A percentile compares a stretch with the other conserved stretches of the same genome.
Conservation (phyloP, 2,113 vertebrate genomes). For the Microtus montanus region DNA sequence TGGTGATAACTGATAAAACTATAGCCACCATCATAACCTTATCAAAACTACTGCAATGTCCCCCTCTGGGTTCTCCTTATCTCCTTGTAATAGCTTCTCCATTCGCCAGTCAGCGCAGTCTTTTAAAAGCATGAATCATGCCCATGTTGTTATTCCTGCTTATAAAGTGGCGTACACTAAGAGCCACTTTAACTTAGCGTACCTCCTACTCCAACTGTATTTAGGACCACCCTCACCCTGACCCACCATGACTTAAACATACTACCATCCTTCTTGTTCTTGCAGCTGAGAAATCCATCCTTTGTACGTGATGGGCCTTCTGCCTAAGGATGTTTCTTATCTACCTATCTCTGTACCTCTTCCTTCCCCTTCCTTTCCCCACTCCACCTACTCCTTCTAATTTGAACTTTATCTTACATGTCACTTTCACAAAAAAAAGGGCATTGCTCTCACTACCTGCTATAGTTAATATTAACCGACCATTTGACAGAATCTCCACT, state of each 20-base stretch:
- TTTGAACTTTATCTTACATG: background rate
- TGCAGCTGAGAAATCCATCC: slow-evolving; percentile 1
- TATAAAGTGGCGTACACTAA: background rate
- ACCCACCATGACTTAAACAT: background rate
- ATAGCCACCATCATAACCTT: background rate
- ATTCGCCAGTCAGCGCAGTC: background rate
- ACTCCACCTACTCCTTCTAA: background rate
- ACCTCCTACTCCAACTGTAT: background rate
- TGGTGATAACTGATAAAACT: background rate
- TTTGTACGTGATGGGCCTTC: background rate
- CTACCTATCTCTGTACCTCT: background rate
- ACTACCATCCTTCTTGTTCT: background rate
- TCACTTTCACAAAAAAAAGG: slow-evolving; percentile 44
- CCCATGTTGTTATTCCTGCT: background rate
- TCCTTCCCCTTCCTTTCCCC: background rate
- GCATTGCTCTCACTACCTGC: background rate
- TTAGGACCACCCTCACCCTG: background rate
- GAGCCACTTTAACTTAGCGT: background rate
- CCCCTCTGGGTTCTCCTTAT: background rate
- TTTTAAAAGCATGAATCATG: background rate
- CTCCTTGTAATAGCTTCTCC: background rate
- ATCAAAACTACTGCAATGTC: background rate
- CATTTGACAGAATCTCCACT: background rate
- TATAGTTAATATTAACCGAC: background rate
- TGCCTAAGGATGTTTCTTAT: background rate